Evolutionary conservation across 1,140 invertebrate genomes (phyloP), one percentile per base, ranked within the genome.

Genomic region (Nasonia vitripennis): DNA sequence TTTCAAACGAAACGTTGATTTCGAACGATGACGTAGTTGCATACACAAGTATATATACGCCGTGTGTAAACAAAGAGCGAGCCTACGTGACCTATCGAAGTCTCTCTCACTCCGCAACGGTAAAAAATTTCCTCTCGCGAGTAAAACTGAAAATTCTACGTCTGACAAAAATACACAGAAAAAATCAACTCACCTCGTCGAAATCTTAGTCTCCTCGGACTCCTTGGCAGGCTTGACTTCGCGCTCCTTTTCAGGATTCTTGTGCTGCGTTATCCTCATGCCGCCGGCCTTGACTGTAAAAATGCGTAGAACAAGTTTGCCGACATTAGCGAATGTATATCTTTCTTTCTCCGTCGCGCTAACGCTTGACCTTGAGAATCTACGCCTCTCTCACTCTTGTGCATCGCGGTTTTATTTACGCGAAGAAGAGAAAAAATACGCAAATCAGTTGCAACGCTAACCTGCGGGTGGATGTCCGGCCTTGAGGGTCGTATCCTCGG

Each of bases 201-300:
- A 92, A 45, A 89, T 88, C 86, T 89, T 93, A 34, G 80, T 89
- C 27, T 94, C 93, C 17, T 93, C 93, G 2, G 90, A 89, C 37
- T 92, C 91, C 82, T 93, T 92, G 34, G 83, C 81, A 4, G 89
- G 81, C 89, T 95, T 96, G 4, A 93, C 89, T 41, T 95, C 94
- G 86, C 95, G 94, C 80, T 96, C 95, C 0, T 94, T 90, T 68
- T 95, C 95, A 4, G 95, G 95, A 9, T 94, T 93, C 92, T 98
- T 98, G 89, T 98, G 96, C 88, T 98, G 97, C 7, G 96, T 97
- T 89, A 98, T 98, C 86, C 98, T 94, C 97, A 98, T 98, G 2
- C 97, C 97, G 31, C 97, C 97, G 86, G 97, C 97, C 94, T 98
- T 98, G 0, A 98, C 97, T 98, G 92, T 51, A 89, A 85, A 85